Evolutionary conservation across 2,113 vertebrate genomes (phyloP), one percentile per base, ranked within the genome.

Genomic region (Cygnus buccinator): DNA sequence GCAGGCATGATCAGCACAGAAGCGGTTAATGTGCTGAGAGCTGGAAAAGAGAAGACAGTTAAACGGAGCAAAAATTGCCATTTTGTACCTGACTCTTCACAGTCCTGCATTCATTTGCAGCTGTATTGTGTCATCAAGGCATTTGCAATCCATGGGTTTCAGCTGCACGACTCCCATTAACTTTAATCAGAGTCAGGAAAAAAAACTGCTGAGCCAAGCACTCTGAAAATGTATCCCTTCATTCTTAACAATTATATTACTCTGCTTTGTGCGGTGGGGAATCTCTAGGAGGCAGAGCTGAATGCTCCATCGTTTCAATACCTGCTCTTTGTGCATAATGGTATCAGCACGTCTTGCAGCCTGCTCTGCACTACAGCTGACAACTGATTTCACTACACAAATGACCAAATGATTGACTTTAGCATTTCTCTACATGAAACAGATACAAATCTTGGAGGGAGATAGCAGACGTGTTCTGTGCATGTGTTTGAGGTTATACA

Each of bases 181-280:
- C 87, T 98, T 95, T 97, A 96, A 97, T 96, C 95, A 92, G 80
- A 97, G 95, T 88, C 94, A 84, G 93, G 86, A 85, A 94, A 90
- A 91, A 92, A 95, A 97, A 96, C 71, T 89, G 93, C 92, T 85
- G 94, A 96, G 90, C 74, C 71, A 94, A 93, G 95, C 92, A 83
- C 84, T 96, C 93, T 73, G 83, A 89, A 96, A 97, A 96, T 59
- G 39, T 70, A 63, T 72, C 87, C 88, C 90, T 96, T 59, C 23
- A 2, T 67, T 96, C 81, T 89, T 52, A 82, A 87, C 75, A 94
- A 81, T 93, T 86, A 84, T 89, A 80, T 93, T 84, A 68, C 94
- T 89, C 67, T 78, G 72, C 88, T 96, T 95, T 90, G 75, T 97
- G 91, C 29, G 28, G 18, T 75, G 71, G 90, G 94, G 87, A 96